phyloP scores from a whole-genome alignment of 2,797 vertebrate genomes.

The Geotrypetes seraphini region DNA sequence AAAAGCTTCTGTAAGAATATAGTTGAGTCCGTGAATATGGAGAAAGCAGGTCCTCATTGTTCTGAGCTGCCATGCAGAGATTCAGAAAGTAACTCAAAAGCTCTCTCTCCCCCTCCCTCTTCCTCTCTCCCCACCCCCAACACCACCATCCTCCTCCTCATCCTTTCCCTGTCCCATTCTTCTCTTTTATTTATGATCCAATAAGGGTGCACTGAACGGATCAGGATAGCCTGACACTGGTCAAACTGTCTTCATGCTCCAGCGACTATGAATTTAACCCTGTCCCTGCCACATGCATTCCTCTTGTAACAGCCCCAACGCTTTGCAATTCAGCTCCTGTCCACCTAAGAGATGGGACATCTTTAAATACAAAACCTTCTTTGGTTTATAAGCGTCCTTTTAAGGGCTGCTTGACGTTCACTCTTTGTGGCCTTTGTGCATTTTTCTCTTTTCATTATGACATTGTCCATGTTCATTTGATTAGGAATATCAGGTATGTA shows the following conservation, averaged over 20 bases:
- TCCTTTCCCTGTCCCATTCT: too few species aligned
- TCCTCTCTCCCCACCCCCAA: constrained; percentile 9
- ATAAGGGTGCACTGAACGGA: constrained; percentile 91
- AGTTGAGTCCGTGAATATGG: constrained; percentile 79
- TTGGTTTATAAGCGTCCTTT: too few species aligned
- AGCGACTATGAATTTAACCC: constrained; percentile 81
- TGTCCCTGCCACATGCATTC: constrained; percentile 66
- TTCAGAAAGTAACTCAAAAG: constrained; percentile 60
- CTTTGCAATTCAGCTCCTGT: too few species aligned
- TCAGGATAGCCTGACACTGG: constrained; percentile 89
- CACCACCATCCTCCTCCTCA: constrained; percentile 34
- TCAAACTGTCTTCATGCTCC: constrained; percentile 85
- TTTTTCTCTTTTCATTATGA: too few species aligned
- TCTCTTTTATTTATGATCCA: constrained; percentile 98
- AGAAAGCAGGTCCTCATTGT: constrained; percentile 80
- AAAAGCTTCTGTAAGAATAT: constrained; percentile 80
- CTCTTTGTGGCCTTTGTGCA: too few species aligned
- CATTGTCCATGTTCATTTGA: too few species aligned
- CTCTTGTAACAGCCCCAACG: too few species aligned
- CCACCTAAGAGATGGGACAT: too few species aligned
- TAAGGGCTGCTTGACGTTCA: too few species aligned
- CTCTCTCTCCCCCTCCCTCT: too few species aligned
- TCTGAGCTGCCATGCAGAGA: constrained; percentile 64
- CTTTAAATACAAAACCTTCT: too few species aligned
- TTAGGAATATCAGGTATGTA: too few species aligned